Evolutionary conservation across 2,888 invertebrate genomes (phyloP).

Genomic region (Physocephala rufipes): DNA sequence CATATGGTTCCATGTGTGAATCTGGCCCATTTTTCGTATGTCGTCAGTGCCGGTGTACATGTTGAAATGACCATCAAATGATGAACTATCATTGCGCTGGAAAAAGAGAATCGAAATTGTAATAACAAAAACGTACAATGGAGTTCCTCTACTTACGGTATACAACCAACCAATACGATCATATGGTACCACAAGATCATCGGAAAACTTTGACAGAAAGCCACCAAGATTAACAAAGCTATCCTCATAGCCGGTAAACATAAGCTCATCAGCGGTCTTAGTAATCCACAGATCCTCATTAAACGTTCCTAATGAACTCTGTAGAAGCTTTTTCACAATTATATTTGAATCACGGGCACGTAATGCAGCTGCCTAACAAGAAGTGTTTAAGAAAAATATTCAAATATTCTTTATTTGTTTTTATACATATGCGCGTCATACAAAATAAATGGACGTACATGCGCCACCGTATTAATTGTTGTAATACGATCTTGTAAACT

Average conservation of each 20-base stretch:
- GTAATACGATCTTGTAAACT: slow-evolving; percentile 75
- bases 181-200: slow-evolving; percentile 69
- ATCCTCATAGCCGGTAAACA: slow-evolving; percentile 84
- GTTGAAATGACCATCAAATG: slow-evolving; percentile 79
- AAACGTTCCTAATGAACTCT: slow-evolving; percentile 68
- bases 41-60: slow-evolving; percentile 76
- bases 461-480: slow-evolving; percentile 79
- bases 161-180: slow-evolving; percentile 89
- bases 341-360: slow-evolving; percentile 68
- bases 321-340: slow-evolving; percentile 69
- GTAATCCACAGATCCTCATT: slow-evolving; percentile 70
- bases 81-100: slow-evolving; percentile 79
- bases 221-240: slow-evolving; percentile 73
- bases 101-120: neutral
- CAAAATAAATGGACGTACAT: slow-evolving; percentile 70
- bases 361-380: slow-evolving; percentile 63
- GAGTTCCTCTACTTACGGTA: slow-evolving; percentile 71
- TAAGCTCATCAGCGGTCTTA: slow-evolving; percentile 73
- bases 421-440: neutral
- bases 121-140: neutral
- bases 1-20: slow-evolving; percentile 77
- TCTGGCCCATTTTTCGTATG: slow-evolving; percentile 73
- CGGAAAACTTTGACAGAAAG: slow-evolving; percentile 67
- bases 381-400: too few relatives aligned
- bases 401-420: neutral